A percentile compares a stretch with the other conserved stretches of the same genome.
Conservation (phyloP, 2,888 invertebrate species). For the Dolichomitus sp. region DNA sequence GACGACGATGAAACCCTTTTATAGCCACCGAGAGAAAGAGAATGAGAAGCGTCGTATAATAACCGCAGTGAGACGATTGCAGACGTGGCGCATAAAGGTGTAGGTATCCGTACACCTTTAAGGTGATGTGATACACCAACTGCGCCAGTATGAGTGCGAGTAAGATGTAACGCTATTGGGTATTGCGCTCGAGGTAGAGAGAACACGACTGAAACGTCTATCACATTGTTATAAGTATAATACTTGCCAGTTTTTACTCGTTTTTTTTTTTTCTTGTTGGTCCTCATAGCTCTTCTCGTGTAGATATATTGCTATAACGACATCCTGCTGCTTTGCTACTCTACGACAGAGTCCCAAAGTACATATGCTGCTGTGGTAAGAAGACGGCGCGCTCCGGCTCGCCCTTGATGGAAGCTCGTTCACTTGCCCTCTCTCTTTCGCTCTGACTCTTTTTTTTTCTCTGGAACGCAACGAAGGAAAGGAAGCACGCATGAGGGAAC, state of each 20-base stretch:
- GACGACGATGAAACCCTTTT: conserved; percentile 66
- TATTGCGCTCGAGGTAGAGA: background rate
- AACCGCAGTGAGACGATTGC: conserved; percentile 55
- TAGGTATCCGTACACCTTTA: conserved; percentile 37
- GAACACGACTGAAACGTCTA: background rate
- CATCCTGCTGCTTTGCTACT: conserved; percentile 17
- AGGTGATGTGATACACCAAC: background rate
- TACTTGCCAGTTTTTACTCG: background rate
- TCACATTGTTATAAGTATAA: background rate
- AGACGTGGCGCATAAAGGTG: conserved; percentile 53
- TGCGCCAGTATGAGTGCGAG: background rate
- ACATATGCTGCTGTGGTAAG: background rate
- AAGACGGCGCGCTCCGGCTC: background rate
- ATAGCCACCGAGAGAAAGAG: conserved; percentile 51
- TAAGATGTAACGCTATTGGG: background rate
- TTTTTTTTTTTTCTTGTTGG: background rate
- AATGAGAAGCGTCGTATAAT: conserved; percentile 57
- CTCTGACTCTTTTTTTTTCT: conserved; percentile 27
- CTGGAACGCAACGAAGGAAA: conserved; percentile 60
- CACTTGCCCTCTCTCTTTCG: background rate
- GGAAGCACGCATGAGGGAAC: conserved; percentile 73
- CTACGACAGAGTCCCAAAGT: background rate
- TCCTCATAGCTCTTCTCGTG: background rate
- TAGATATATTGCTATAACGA: conserved; percentile 3
- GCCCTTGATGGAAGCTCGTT: conserved; percentile 22